Evolutionary conservation across 2,113 vertebrate species (phyloP).

Genomic region (Onychostoma macrolepis): DNA sequence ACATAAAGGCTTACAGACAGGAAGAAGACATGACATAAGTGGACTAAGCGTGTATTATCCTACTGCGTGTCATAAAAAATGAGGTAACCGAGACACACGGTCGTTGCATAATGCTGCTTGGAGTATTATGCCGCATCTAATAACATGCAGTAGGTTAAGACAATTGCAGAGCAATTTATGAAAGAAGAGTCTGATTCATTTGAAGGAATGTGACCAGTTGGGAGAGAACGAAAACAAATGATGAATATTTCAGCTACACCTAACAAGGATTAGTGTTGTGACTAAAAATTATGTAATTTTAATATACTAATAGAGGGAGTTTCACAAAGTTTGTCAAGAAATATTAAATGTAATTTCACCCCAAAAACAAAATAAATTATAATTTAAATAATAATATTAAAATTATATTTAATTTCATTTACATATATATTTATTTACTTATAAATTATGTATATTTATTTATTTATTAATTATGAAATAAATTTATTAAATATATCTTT

Average conservation of each 20-base stretch:
- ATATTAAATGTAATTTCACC: neutral
- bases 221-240: neutral
- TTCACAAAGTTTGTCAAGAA: neutral
- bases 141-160: neutral
- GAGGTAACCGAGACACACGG: neutral
- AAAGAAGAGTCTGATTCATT: neutral
- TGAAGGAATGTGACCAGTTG: neutral
- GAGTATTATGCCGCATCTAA: neutral
- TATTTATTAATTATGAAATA: no score
- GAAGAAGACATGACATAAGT: slow-evolving; percentile 52
- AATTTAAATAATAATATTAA: neutral
- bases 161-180: neutral
- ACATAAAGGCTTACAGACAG: slow-evolving; percentile 52
- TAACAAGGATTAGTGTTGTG: neutral
- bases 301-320: neutral
- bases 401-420: no score
- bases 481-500: no score
- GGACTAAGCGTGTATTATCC: slow-evolving; percentile 50
- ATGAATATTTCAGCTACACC: neutral
- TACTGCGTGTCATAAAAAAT: slow-evolving; percentile 27
- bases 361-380: neutral
- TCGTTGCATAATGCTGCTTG: slow-evolving; percentile 27
- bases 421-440: no score
- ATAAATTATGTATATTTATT: no score
- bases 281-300: neutral